Conservation (phyloP, 2,888 invertebrate species). For the Thymelicus acteon region DNA sequence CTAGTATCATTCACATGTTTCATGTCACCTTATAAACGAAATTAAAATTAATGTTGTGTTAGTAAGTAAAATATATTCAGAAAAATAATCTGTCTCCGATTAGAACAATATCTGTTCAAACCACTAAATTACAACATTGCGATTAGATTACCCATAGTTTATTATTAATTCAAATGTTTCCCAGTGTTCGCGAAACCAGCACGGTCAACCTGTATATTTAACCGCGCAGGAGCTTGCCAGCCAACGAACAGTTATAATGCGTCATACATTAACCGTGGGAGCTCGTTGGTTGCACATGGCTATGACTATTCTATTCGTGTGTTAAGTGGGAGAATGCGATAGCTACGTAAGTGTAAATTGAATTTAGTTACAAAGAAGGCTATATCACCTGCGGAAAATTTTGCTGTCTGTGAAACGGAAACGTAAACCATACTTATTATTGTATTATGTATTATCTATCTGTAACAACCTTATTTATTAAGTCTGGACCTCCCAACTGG, state of each 20-base stretch:
- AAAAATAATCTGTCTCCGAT: no score
- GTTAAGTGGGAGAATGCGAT: slow-evolving; percentile 9
- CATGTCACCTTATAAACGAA: no score
- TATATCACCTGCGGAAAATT: neutral
- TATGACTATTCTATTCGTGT: slow-evolving; percentile 2
- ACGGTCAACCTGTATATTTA: slow-evolving; percentile 35
- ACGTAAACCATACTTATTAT: no score
- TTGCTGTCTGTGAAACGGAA: no score
- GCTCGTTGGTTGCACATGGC: slow-evolving; percentile 7
- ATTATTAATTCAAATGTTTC: neutral
- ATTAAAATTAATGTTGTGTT: no score
- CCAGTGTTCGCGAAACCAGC: slow-evolving; percentile 14
- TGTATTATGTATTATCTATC: no score
- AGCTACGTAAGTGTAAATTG: neutral
- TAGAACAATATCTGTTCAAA: no score
- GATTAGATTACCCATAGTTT: neutral
- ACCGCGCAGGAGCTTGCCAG: slow-evolving; percentile 27
- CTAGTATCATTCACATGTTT: no score
- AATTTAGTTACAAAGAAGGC: neutral
- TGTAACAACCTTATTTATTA: no score
- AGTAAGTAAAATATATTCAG: no score
- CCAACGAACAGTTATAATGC: slow-evolving; percentile 37
- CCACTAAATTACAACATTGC: no score
- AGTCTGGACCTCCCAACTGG: no score
- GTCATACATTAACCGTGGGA: slow-evolving; percentile 40